These are phyloP conservation scores for Oscheius sp. DNA, from an alignment of 2,888 invertebrate species.

Conservation along the genomic window DNA sequence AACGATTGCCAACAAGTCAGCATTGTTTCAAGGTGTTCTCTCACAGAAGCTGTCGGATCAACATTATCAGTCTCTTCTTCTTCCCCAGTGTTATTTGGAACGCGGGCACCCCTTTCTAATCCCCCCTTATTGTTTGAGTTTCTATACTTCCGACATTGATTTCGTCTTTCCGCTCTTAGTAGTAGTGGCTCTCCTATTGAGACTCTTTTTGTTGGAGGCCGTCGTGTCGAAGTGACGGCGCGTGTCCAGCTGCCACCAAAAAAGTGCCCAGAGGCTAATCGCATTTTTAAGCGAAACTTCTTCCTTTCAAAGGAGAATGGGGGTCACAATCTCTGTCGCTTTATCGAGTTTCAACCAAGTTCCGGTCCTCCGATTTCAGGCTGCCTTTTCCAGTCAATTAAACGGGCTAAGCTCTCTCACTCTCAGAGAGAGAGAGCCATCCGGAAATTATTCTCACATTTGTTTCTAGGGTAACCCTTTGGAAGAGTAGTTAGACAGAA, in stretches of 20 bases:
- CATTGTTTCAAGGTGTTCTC: background rate
- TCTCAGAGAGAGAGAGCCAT: too few species aligned
- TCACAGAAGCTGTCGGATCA: too few species aligned
- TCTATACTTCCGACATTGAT: background rate
- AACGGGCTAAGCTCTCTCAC: too few species aligned
- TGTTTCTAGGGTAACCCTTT: too few species aligned
- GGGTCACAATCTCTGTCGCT: background rate
- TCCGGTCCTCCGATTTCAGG: slow-evolving; percentile 17
- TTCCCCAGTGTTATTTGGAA: background rate
- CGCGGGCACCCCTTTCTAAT: background rate
- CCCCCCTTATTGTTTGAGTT: background rate
- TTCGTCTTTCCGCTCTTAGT: slow-evolving; percentile 2
- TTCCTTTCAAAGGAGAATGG: background rate
- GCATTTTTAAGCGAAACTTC: slow-evolving; percentile 24
- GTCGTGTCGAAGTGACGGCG: slow-evolving; percentile 13
- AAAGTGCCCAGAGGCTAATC: slow-evolving; percentile 21
- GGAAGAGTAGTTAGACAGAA: too few species aligned
- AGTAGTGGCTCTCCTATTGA: slow-evolving; percentile 25
- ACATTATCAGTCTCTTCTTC: too few species aligned
- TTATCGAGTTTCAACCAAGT: slow-evolving; percentile 26
- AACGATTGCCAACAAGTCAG: background rate
- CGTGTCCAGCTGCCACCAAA: slow-evolving; percentile 23
- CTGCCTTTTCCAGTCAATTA: background rate
- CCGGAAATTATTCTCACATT: too few species aligned
- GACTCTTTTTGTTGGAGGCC: slow-evolving; percentile 1